Evolutionary conservation across 2,797 vertebrate species (phyloP).

Genomic region (Loris lydekkerianus): DNA sequence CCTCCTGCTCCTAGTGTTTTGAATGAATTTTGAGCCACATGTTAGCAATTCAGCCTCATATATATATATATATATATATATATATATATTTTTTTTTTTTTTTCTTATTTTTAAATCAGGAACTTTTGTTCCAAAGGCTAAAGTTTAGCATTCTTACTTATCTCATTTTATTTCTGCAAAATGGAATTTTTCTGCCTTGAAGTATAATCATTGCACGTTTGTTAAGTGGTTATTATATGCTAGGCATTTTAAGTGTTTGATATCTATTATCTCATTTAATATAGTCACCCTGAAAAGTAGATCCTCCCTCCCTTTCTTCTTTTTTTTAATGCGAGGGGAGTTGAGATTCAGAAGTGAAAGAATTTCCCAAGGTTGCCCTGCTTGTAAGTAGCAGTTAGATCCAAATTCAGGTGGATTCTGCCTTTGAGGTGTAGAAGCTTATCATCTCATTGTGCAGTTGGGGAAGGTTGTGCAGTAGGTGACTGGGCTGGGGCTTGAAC

Average conservation of each 20-base stretch:
- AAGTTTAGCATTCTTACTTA: not conserved
- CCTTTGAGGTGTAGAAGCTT: not conserved
- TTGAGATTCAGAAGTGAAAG: constrained; percentile 15
- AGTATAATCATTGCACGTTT: not conserved
- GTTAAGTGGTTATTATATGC: not conserved
- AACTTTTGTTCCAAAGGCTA: constrained; percentile 41
- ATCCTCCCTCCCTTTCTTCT: too few species aligned
- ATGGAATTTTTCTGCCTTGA: constrained; percentile 30
- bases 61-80: too few species aligned
- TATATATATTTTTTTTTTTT: not conserved
- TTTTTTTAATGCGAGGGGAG: not conserved
- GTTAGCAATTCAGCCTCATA: constrained; percentile 9
- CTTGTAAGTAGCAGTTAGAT: not conserved
- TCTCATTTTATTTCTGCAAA: constrained; percentile 61
- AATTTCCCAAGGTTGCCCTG: not conserved
- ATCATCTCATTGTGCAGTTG: not conserved
- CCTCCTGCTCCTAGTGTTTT: not conserved
- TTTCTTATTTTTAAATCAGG: not conserved
- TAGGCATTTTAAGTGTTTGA: not conserved
- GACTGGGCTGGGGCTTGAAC: not conserved
- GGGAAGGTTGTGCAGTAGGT: constrained; percentile 17
- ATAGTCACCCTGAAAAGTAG: not conserved
- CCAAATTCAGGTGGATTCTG: not conserved
- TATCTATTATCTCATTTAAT: constrained; percentile 14
- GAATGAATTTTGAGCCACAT: not conserved